Evolutionary conservation across 2,797 vertebrate species (phyloP).

Genomic region (Protonibea diacanthus): DNA sequence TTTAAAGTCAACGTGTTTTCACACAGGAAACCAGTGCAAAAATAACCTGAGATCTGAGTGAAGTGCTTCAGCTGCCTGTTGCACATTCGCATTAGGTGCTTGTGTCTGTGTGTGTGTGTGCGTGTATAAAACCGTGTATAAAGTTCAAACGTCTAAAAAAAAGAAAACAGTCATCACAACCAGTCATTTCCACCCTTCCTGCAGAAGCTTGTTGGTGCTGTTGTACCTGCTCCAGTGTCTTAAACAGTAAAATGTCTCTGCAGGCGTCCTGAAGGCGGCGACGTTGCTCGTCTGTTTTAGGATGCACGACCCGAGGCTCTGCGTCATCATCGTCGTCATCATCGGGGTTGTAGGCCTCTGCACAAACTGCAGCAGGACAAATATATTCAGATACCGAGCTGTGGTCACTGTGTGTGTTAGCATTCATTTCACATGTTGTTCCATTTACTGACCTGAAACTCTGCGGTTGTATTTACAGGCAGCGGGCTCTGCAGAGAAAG

Average conservation of each 20-base stretch:
- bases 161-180: neutral
- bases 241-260: constrained; percentile 94
- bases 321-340: constrained; percentile 92
- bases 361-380: constrained; percentile 88
- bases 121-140: neutral
- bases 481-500: constrained; percentile 72
- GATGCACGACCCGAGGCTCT: constrained; percentile 90
- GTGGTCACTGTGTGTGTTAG: neutral
- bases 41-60: neutral
- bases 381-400: neutral
- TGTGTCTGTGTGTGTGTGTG: neutral
- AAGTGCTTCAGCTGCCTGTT: neutral
- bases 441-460: constrained; percentile 89
- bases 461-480: constrained; percentile 88
- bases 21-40: neutral
- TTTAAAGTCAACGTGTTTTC: neutral
- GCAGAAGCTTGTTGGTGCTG: neutral
- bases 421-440: neutral
- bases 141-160: neutral
- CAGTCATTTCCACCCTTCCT: neutral
- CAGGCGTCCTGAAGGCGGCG: constrained; percentile 94
- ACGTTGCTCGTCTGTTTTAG: constrained; percentile 93
- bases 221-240: constrained; percentile 93
- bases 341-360: constrained; percentile 96
- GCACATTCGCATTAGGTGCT: neutral